Percentiles rank a stretch among this genome's conserved stretches.
Evolutionary conservation across 2,113 vertebrate genomes (phyloP).

Genomic region (Typhlomys cinereus): DNA sequence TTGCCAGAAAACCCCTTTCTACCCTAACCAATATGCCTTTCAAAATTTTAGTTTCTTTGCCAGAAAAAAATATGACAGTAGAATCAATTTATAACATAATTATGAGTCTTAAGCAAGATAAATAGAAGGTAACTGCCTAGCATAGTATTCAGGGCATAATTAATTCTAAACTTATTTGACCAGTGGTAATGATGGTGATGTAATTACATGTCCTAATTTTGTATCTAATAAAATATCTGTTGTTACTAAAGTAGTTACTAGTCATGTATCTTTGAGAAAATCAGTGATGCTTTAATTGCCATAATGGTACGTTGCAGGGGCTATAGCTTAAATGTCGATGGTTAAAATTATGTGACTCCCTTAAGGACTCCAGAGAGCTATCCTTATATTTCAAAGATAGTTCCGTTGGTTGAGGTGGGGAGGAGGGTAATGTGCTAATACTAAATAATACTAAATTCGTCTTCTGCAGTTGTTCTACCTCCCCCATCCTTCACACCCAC

Average conservation of each 20-base stretch:
- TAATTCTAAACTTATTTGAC: slow-evolving; percentile 19
- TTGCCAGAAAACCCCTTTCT: not conserved
- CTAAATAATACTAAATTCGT: not conserved
- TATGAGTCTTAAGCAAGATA: not conserved
- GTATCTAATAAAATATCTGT: not conserved
- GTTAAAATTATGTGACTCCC: not conserved
- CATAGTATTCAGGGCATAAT: not conserved
- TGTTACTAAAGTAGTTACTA: not conserved
- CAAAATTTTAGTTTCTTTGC: slow-evolving; percentile 32
- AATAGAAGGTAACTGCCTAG: not conserved
- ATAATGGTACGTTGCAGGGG: not conserved
- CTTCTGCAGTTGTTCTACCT: not conserved
- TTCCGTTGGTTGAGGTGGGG: not conserved
- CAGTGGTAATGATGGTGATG: not conserved
- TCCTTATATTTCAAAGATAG: not conserved
- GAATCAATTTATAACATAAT: not conserved
- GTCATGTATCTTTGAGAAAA: not conserved
- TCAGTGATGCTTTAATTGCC: not conserved
- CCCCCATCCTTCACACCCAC: too few relatives aligned
- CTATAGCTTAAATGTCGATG: not conserved
- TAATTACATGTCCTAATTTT: not conserved
- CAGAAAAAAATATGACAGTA: not conserved
- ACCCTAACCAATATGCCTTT: not conserved
- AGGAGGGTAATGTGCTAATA: not conserved
- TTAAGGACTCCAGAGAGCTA: not conserved